A percentile compares a stretch with the other conserved stretches of the same genome.
These are phyloP conservation scores for Anorthoa munda DNA, from an alignment of 2,888 invertebrate genomes.

Conservation along the genomic window DNA sequence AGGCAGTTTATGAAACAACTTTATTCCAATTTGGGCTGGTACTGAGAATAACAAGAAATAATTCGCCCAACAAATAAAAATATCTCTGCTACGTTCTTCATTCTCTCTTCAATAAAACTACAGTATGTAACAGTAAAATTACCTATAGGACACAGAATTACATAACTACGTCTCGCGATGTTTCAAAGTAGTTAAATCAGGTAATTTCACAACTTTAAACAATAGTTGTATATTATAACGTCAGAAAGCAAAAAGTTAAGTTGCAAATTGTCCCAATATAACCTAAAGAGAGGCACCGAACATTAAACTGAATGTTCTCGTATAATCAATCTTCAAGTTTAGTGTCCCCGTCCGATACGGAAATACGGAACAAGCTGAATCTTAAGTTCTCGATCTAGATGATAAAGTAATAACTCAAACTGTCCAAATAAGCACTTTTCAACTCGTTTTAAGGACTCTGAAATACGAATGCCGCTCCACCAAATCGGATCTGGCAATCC, in stretches of 20 bases:
- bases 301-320: constrained; percentile 22
- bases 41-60: background rate
- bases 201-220: background rate
- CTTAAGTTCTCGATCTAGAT: constrained; percentile 23
- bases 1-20: background rate
- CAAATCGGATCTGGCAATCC: constrained; percentile 42
- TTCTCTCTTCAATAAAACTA: background rate
- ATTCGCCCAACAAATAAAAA: background rate
- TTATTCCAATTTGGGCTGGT: background rate
- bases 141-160: background rate
- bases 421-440: constrained; percentile 51
- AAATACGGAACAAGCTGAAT: constrained; percentile 39
- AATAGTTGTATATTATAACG: constrained; percentile 2
- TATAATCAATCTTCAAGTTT: constrained; percentile 50
- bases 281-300: constrained; percentile 11
- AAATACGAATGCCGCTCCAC: constrained; percentile 42
- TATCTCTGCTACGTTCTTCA: background rate
- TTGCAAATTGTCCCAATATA: constrained; percentile 24
- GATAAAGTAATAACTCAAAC: constrained; percentile 53
- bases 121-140: background rate
- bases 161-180: background rate
- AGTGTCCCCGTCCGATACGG: constrained; percentile 40
- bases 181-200: background rate
- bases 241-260: background rate
- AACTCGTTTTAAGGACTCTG: constrained; percentile 42